Percentiles rank a stretch among this genome's conserved stretches.
These are phyloP conservation scores for Antechinus flavipes DNA, from an alignment of 2,113 vertebrate genomes.

Conservation along the genomic window DNA sequence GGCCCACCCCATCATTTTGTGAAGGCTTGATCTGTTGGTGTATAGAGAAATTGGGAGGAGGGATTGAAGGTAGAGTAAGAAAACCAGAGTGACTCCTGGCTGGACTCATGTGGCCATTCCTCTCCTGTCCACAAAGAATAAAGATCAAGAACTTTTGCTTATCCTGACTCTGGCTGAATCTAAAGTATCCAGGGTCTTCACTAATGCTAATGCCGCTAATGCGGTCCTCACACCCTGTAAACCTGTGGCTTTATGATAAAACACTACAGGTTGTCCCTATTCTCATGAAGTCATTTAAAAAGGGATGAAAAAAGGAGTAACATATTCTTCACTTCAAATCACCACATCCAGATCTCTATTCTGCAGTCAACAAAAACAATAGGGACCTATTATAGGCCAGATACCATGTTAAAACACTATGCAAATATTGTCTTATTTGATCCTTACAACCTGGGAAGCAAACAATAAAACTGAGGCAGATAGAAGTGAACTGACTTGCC, in stretches of 20 bases:
- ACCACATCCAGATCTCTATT: background rate
- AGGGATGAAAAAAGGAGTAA: background rate
- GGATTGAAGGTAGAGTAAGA: no score
- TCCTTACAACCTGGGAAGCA: no score
- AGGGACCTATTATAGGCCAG: background rate
- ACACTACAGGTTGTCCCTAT: background rate
- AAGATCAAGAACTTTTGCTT: no score
- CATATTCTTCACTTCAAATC: background rate
- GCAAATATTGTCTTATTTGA: background rate
- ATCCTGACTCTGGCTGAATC: no score
- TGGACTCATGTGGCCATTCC: no score
- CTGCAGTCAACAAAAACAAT: background rate
- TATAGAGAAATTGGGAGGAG: no score
- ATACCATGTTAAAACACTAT: background rate
- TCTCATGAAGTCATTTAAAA: background rate
- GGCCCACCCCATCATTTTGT: no score
- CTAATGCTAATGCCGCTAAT: no score
- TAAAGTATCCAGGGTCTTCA: no score
- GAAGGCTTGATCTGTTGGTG: no score
- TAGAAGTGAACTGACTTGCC: background rate
- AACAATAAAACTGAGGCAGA: background rate
- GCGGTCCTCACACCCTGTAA: background rate
- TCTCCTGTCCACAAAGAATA: no score
- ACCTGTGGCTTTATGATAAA: background rate
- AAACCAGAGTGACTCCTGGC: no score